These are phyloP conservation scores for Agapostemon virescens DNA, from an alignment of 2,888 invertebrate species.

Conservation along the genomic window DNA sequence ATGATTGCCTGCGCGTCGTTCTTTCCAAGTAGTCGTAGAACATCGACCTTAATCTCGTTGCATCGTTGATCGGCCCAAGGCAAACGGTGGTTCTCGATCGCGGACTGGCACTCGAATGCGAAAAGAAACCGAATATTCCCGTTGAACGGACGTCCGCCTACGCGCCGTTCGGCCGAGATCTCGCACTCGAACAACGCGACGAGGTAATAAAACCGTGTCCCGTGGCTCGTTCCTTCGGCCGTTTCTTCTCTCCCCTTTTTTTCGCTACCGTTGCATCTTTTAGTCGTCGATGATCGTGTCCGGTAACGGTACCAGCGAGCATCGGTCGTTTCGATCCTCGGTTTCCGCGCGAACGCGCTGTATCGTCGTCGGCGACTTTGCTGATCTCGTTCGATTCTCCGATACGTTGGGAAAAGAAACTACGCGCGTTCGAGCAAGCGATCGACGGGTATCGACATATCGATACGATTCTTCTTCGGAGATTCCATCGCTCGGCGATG, in stretches of 20 bases:
- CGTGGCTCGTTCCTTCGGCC: neutral
- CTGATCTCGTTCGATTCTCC: no score
- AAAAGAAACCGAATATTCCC: neutral
- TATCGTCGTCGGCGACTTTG: no score
- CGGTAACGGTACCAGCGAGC: constrained; percentile 69
- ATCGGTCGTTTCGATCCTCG: constrained; percentile 58
- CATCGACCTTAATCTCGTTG: no score
- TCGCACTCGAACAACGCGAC: neutral
- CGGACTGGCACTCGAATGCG: neutral
- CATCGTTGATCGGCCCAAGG: no score
- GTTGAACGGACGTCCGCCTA: neutral
- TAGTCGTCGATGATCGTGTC: constrained; percentile 68
- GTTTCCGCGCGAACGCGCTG: no score
- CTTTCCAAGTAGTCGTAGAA: no score
- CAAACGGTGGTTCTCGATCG: neutral
- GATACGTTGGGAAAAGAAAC: no score
- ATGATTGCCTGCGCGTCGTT: no score
- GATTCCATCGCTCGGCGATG: neutral
- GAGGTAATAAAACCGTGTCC: neutral
- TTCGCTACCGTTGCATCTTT: constrained; percentile 18
- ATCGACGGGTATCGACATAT: no score
- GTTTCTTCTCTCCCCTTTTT: neutral
- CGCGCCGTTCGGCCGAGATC: neutral
- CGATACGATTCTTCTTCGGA: neutral
- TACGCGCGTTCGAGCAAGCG: neutral